Evolutionary conservation across 2,888 invertebrate species (phyloP).

Genomic region (Chelonus formosanus): DNA sequence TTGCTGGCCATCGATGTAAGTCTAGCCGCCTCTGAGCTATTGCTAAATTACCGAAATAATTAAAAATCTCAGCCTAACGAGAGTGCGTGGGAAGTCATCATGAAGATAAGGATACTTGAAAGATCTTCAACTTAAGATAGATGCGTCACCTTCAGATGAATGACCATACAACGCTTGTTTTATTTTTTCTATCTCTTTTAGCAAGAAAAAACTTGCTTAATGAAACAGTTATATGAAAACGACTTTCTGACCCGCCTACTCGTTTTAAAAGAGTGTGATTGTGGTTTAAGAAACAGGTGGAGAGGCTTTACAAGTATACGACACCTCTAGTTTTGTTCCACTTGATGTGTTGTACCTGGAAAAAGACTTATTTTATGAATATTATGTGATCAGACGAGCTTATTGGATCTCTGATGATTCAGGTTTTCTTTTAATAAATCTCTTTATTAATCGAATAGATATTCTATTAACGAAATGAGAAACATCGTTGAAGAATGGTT

Average conservation of each 20-base stretch:
- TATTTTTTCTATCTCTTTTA: slow-evolving; percentile 2
- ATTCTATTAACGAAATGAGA: no score
- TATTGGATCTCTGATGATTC: no score
- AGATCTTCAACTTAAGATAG: slow-evolving; percentile 13
- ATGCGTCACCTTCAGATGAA: slow-evolving; percentile 15
- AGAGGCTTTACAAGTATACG: background rate
- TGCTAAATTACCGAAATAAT: slow-evolving; percentile 61
- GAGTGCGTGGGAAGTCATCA: slow-evolving; percentile 37
- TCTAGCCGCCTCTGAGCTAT: slow-evolving; percentile 25
- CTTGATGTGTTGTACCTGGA: slow-evolving; percentile 9
- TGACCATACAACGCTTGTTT: background rate
- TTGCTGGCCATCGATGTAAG: slow-evolving; percentile 57
- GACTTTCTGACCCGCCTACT: slow-evolving; percentile 21
- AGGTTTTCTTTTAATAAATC: no score
- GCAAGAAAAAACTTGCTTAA: slow-evolving; percentile 10
- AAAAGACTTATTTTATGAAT: background rate
- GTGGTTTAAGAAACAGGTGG: slow-evolving; percentile 24
- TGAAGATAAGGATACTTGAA: slow-evolving; percentile 24
- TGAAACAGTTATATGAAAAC: slow-evolving; percentile 20
- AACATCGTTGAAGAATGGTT: no score
- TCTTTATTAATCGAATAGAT: no score
- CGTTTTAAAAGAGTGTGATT: slow-evolving; percentile 24
- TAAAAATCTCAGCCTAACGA: slow-evolving; percentile 48
- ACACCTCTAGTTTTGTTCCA: slow-evolving; percentile 20
- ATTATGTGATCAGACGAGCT: background rate